phyloP scores from a whole-genome alignment of 2,888 invertebrate species.

The Eupithecia subumbrata region DNA sequence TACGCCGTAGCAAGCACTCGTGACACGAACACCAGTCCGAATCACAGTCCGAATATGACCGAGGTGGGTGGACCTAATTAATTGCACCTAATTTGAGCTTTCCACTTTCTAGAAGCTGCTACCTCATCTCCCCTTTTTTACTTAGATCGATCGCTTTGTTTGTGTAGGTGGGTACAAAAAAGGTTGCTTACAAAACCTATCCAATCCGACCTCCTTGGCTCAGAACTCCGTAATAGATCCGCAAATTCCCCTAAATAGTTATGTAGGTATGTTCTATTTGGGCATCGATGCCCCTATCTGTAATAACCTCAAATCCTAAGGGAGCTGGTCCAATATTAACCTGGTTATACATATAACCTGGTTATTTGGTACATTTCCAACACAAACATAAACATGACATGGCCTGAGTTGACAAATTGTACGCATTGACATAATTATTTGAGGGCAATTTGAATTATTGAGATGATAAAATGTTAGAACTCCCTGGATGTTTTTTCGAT shows the following conservation, averaged over 20 bases:
- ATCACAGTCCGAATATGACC: too few species aligned
- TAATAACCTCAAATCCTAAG: conserved; percentile 48
- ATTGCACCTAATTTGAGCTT: too few species aligned
- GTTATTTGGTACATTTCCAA: conserved; percentile 31
- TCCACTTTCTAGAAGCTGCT: too few species aligned
- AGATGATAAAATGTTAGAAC: conserved; percentile 50
- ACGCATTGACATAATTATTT: conserved; percentile 53
- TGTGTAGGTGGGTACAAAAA: not conserved
- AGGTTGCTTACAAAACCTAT: not conserved
- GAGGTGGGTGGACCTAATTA: too few species aligned
- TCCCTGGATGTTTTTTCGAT: conserved; percentile 48
- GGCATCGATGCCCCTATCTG: conserved; percentile 38
- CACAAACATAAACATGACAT: conserved; percentile 34
- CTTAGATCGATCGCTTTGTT: not conserved
- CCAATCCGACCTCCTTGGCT: not conserved
- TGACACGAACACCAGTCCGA: too few species aligned
- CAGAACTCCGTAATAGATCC: not conserved
- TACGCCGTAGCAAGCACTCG: too few species aligned
- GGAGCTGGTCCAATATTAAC: conserved; percentile 40
- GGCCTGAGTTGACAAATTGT: conserved; percentile 54
- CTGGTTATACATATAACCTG: conserved; percentile 33
- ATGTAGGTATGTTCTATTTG: conserved; percentile 7
- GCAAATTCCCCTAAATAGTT: not conserved
- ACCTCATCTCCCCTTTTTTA: too few species aligned
- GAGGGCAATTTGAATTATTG: conserved; percentile 49